phyloP scores from a whole-genome alignment of 2,113 vertebrate species.

The Python bivittatus region DNA sequence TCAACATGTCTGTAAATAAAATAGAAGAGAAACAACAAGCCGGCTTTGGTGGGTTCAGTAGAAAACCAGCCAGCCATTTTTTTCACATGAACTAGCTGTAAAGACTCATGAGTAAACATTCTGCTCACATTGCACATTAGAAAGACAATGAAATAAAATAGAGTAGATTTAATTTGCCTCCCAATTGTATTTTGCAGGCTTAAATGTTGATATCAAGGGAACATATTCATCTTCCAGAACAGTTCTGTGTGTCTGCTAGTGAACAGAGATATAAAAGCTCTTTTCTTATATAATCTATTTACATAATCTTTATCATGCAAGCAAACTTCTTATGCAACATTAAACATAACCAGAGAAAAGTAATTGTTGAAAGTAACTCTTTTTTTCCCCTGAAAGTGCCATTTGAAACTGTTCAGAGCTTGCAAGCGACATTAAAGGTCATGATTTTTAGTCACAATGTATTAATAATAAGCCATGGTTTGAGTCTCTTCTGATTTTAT shows the following conservation, averaged over 20 bases:
- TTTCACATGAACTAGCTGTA: too few species aligned
- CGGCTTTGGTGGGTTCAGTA: too few species aligned
- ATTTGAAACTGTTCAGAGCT: rapidly evolving
- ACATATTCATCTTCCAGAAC: constrained; percentile 33
- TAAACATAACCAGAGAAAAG: neutral
- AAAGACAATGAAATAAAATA: too few species aligned
- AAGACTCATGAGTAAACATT: too few species aligned
- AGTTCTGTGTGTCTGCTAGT: constrained; percentile 38
- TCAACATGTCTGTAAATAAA: too few species aligned
- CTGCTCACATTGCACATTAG: too few species aligned
- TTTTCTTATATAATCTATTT: constrained; percentile 61
- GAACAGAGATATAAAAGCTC: constrained; percentile 60
- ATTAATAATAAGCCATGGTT: too few species aligned
- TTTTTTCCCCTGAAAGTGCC: neutral
- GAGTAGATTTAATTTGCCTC: neutral
- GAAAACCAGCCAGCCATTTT: too few species aligned
- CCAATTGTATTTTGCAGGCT: neutral
- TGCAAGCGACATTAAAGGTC: rapidly evolving
- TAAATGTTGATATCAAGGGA: neutral
- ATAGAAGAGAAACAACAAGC: too few species aligned
- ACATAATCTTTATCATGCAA: constrained; percentile 49
- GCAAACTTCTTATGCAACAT: constrained; percentile 45
- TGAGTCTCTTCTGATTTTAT: too few species aligned
- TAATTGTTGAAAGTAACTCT: neutral
- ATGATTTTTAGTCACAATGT: too few species aligned